Percentiles rank a stretch among this genome's conserved stretches.
Conservation (phyloP, 2,888 invertebrate species). For the Drosophila lutescens region DNA sequence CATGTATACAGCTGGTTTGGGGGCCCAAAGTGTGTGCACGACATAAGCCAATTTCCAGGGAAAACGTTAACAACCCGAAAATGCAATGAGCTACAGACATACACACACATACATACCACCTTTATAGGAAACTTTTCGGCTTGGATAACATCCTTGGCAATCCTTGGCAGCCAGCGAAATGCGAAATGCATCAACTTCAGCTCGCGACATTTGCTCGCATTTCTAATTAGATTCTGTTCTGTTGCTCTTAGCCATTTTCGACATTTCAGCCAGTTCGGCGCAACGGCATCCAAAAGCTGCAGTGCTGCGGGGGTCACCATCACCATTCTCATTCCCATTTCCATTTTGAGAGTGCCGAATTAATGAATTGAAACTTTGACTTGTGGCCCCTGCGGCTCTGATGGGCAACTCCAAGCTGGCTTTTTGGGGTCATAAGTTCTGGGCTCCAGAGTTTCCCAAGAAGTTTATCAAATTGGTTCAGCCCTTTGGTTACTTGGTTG, state of each 20-base stretch:
- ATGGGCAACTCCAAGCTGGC: background rate
- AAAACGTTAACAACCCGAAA: constrained; percentile 46
- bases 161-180: constrained; percentile 22
- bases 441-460: background rate
- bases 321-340: no score
- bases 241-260: background rate
- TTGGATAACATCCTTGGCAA: constrained; percentile 28
- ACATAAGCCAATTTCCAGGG: constrained; percentile 46
- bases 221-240: constrained; percentile 42
- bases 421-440: background rate
- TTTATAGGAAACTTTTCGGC: constrained; percentile 34
- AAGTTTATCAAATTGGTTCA: background rate
- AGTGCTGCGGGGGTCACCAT: constrained; percentile 13
- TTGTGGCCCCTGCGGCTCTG: constrained; percentile 3
- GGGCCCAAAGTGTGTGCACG: constrained; percentile 22
- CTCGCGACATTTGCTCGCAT: constrained; percentile 37
- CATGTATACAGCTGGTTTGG: background rate
- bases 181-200: constrained; percentile 41
- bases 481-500: background rate
- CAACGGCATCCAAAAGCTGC: background rate
- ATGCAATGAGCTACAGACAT: constrained; percentile 26
- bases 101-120: background rate
- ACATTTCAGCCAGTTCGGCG: background rate
- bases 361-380: constrained; percentile 28
- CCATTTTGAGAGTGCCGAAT: constrained; percentile 13